A percentile compares a stretch with the other conserved stretches of the same genome.
These are phyloP conservation scores for Nasonia giraulti DNA, from an alignment of 1,140 invertebrate species.

Conservation along the genomic window DNA sequence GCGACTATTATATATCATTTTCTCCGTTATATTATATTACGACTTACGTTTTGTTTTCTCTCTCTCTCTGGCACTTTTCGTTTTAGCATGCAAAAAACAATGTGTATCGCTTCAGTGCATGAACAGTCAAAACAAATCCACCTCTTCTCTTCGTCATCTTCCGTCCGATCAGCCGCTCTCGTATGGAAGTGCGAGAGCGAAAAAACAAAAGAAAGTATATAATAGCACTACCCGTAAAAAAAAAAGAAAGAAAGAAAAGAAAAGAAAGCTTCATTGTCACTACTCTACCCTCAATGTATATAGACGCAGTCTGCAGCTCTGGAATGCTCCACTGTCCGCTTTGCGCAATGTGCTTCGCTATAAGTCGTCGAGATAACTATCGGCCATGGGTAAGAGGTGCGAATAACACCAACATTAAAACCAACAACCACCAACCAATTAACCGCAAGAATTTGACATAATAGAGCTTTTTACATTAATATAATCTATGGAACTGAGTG, in stretches of 20 bases:
- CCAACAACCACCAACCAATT: not conserved
- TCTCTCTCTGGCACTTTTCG: constrained; percentile 38
- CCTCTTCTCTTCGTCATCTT: not conserved
- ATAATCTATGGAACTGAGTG: not conserved
- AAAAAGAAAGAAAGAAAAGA: not conserved
- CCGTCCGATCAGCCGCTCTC: not conserved
- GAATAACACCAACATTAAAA: constrained; percentile 31
- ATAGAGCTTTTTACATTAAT: not conserved
- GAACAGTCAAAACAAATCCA: constrained; percentile 53
- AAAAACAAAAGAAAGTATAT: not conserved
- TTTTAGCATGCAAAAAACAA: constrained; percentile 66
- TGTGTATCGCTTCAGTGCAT: constrained; percentile 68
- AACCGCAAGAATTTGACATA: not conserved
- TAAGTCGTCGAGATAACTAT: constrained; percentile 46
- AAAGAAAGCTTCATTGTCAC: not conserved
- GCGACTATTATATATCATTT: not conserved
- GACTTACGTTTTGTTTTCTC: constrained; percentile 5
- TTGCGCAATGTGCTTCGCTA: constrained; percentile 46
- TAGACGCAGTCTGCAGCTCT: constrained; percentile 47
- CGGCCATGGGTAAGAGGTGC: constrained; percentile 50
- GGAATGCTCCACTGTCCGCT: constrained; percentile 42
- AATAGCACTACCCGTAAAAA: not conserved
- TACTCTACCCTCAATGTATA: constrained; percentile 37
- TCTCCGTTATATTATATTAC: not conserved
- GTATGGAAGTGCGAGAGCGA: not conserved